Percentiles rank a stretch among this genome's conserved stretches.
phyloP scores from a whole-genome alignment of 2,113 vertebrate genomes.

The Cyanoramphus novaezelandiae region DNA sequence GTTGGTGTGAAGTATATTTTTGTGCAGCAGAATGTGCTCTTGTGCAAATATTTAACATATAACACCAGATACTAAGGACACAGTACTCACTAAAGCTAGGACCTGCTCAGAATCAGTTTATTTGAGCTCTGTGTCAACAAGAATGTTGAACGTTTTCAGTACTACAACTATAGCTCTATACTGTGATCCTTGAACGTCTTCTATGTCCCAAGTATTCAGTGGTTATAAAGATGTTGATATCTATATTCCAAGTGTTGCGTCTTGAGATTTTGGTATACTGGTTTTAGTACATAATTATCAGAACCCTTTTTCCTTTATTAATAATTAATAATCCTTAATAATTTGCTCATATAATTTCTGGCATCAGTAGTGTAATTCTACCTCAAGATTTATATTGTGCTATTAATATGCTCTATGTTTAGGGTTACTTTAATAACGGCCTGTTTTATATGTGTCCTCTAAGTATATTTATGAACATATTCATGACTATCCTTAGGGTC shows the following conservation, averaged over 20 bases:
- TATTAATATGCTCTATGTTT: not conserved
- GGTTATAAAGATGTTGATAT: not conserved
- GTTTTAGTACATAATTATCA: not conserved
- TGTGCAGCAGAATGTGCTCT: not conserved
- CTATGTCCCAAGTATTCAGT: not conserved
- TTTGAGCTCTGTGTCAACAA: not conserved
- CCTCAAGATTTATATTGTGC: not conserved
- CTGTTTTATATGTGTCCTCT: not conserved
- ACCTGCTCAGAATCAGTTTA: not conserved
- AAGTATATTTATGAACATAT: not conserved
- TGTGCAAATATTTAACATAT: not conserved
- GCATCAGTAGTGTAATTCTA: not conserved
- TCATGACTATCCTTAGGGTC: not conserved
- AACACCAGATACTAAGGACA: not conserved
- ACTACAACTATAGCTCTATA: not conserved
- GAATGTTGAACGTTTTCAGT: not conserved
- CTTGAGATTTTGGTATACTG: not conserved
- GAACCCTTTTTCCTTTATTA: not conserved
- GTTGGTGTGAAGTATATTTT: not conserved
- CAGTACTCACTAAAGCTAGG: not conserved
- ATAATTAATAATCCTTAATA: not conserved
- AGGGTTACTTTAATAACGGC: not conserved
- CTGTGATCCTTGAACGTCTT: not conserved
- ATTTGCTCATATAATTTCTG: not conserved
- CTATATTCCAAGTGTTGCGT: not conserved